A percentile compares a stretch with the other conserved stretches of the same genome.
Evolutionary conservation across 2,888 invertebrate genomes (phyloP).

Genomic region (Pilophorus perplexus): DNA sequence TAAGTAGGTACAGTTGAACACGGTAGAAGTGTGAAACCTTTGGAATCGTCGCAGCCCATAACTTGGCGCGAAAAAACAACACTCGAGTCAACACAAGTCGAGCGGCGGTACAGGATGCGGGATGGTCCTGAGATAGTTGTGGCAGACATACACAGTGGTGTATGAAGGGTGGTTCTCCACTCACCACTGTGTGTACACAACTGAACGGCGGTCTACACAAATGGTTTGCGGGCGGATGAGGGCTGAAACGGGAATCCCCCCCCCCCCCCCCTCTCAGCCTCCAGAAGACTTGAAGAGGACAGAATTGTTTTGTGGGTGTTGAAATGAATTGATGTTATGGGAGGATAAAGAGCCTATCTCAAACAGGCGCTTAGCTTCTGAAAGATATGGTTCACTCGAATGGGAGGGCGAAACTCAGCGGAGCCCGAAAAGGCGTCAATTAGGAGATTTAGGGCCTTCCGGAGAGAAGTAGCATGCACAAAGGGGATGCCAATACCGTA

Average conservation of each 20-base stretch:
- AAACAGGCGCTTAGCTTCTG: constrained; percentile 30
- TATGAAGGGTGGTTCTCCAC: no score
- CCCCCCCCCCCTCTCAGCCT: no score
- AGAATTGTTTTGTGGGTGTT: constrained; percentile 28
- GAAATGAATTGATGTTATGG: constrained; percentile 33
- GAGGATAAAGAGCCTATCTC: constrained; percentile 31
- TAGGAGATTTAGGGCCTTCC: constrained; percentile 3
- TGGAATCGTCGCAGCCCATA: no score
- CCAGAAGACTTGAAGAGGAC: neutral
- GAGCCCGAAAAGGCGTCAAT: constrained; percentile 21
- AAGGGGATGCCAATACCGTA: neutral
- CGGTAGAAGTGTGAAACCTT: no score
- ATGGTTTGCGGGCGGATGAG: constrained; percentile 1
- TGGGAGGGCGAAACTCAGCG: neutral
- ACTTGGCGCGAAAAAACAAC: no score
- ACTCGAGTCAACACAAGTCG: no score
- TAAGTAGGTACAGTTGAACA: no score
- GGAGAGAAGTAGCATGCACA: neutral
- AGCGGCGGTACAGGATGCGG: no score
- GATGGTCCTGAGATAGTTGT: no score
- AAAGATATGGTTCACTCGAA: constrained; percentile 31
- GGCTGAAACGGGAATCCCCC: neutral
- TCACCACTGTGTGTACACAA: no score
- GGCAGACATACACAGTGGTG: no score
- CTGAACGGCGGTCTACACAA: neutral